phyloP scores from a whole-genome alignment of 2,888 invertebrate genomes.

The Coleophora deauratella region DNA sequence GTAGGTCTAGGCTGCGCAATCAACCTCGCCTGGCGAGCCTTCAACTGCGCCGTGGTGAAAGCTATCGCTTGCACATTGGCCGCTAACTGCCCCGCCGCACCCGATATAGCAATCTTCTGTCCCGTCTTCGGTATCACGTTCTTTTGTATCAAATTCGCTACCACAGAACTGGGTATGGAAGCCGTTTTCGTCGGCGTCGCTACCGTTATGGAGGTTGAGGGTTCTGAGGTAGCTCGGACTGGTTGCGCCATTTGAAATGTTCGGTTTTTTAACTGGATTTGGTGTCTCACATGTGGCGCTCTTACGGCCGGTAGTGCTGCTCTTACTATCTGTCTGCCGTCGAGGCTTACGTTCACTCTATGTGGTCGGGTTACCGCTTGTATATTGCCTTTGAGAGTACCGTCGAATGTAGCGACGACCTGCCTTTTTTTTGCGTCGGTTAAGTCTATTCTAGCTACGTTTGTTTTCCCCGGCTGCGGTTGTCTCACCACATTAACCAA shows the following conservation, averaged over 20 bases:
- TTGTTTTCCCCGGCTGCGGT: conserved; percentile 43
- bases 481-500: conserved; percentile 57
- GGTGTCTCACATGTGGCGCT: conserved; percentile 36
- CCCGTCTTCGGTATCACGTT: conserved; percentile 27
- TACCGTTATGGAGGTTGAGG: conserved; percentile 31
- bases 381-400: conserved; percentile 28
- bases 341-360: conserved; percentile 29
- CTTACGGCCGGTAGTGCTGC: conserved; percentile 27
- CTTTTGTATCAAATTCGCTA: conserved; percentile 44
- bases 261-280: conserved; percentile 46
- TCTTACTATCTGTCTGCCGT: conserved; percentile 30
- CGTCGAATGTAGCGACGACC: conserved; percentile 22
- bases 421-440: conserved; percentile 41
- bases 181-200: conserved; percentile 32
- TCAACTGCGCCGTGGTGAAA: conserved; percentile 44
- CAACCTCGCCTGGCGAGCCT: conserved; percentile 42
- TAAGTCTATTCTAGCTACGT: conserved; percentile 36
- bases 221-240: conserved; percentile 22
- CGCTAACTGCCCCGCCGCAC: conserved; percentile 24
- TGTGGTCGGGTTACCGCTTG: conserved; percentile 27
- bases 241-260: conserved; percentile 31
- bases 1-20: conserved; percentile 33
- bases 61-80: conserved; percentile 54
- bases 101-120: conserved; percentile 47
- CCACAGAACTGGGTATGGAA: conserved; percentile 36